Percentiles rank a stretch among this genome's conserved stretches.
Evolutionary conservation across 1,140 invertebrate species (phyloP).

Genomic region (Diabrotica virgifera): DNA sequence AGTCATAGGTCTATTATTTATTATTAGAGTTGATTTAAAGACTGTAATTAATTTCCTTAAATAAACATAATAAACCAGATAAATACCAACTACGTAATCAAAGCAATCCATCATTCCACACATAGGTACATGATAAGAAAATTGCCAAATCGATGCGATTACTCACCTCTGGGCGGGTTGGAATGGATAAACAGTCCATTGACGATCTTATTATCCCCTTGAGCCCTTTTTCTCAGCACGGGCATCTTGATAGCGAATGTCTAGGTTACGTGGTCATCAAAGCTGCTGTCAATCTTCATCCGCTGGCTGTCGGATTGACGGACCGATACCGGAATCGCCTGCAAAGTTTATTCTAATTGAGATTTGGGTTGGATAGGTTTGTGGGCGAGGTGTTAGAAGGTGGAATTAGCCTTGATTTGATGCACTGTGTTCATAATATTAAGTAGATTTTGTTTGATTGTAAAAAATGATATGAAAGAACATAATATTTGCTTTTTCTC

Average conservation of each 20-base stretch:
- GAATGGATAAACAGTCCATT: conserved; percentile 58
- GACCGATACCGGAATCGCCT: background rate
- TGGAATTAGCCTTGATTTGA: background rate
- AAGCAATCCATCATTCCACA: too few species aligned
- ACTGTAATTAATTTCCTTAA: too few species aligned
- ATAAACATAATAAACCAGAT: too few species aligned
- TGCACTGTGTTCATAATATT: background rate
- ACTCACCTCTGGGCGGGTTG: conserved; percentile 57
- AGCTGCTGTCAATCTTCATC: background rate
- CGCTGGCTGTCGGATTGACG: background rate
- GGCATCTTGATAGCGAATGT: conserved; percentile 23
- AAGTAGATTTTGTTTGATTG: background rate
- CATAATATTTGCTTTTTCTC: too few species aligned
- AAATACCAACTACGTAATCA: too few species aligned
- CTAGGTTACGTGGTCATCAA: conserved; percentile 6
- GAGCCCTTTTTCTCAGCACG: conserved; percentile 25
- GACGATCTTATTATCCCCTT: conserved; percentile 22
- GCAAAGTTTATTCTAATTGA: background rate
- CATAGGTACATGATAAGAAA: too few species aligned
- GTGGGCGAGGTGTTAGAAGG: background rate
- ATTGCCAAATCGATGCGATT: background rate
- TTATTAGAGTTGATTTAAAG: too few species aligned
- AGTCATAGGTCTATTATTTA: too few species aligned
- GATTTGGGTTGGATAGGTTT: background rate
- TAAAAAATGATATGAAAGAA: background rate